A percentile compares a stretch with the other conserved stretches of the same genome.
Evolutionary conservation across 2,797 vertebrate genomes (phyloP).

Genomic region (Eulemur mongoz): DNA sequence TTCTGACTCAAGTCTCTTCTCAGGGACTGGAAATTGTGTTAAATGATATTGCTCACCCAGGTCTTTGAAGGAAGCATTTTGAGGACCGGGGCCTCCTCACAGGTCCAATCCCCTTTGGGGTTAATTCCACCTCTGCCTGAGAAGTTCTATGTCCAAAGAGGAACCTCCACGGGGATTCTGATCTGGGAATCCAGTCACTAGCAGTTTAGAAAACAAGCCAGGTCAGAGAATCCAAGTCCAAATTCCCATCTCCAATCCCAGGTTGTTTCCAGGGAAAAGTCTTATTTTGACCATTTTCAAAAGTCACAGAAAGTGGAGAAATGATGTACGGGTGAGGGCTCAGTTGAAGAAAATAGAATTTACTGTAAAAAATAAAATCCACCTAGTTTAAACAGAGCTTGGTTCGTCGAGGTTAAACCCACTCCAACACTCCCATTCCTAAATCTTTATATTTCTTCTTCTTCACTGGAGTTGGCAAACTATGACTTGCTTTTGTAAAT

Average conservation of each 20-base stretch:
- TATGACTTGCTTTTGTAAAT: neutral
- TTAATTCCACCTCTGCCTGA: neutral
- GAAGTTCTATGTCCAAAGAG: neutral
- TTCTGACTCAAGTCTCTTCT: neutral
- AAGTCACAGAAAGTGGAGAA: neutral
- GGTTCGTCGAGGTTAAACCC: neutral
- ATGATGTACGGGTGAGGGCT: accelerated
- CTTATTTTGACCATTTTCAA: neutral
- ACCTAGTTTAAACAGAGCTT: neutral
- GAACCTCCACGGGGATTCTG: neutral
- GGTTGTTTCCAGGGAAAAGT: neutral
- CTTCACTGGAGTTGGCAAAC: neutral
- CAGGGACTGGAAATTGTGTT: neutral
- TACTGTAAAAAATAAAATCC: neutral
- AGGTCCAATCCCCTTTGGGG: neutral
- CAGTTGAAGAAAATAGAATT: neutral
- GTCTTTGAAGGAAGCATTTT: neutral
- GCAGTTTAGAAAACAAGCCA: neutral
- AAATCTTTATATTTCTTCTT: neutral
- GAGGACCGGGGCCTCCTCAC: neutral
- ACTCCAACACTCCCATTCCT: too few species aligned
- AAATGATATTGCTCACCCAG: neutral
- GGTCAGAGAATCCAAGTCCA: neutral
- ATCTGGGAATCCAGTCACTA: neutral
- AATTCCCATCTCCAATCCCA: too few species aligned